These are phyloP conservation scores for Dicyrtoma fusca DNA, from an alignment of 2,888 invertebrate species.

Conservation along the genomic window DNA sequence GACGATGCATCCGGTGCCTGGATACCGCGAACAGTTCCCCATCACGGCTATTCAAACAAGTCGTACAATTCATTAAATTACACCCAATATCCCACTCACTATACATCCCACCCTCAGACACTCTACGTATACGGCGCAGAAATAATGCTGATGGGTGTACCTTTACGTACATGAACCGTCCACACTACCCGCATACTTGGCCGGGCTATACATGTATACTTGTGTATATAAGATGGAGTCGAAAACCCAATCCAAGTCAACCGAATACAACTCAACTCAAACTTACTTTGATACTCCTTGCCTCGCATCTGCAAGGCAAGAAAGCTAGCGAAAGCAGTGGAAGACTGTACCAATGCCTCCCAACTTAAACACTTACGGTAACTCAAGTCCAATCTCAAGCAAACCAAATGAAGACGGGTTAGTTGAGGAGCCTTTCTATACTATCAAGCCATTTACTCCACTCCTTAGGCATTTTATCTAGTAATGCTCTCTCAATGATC, in stretches of 20 bases:
- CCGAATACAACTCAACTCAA: neutral
- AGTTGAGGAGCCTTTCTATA: neutral
- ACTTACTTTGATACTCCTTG: neutral
- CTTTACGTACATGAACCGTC: neutral
- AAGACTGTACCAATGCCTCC: neutral
- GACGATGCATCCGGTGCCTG: slow-evolving; percentile 82
- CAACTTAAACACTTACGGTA: slow-evolving; percentile 18
- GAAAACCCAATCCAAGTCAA: no score
- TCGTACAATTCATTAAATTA: slow-evolving; percentile 32
- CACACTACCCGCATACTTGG: neutral
- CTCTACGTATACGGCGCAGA: neutral
- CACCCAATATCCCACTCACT: slow-evolving; percentile 1
- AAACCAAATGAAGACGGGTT: slow-evolving; percentile 4
- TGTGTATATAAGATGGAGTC: no score
- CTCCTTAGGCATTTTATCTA: neutral
- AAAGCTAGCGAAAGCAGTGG: no score
- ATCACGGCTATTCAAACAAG: slow-evolving; percentile 52
- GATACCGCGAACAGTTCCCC: slow-evolving; percentile 56
- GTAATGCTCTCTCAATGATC: neutral
- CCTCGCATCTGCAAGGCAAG: neutral
- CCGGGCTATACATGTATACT: neutral
- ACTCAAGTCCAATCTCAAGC: slow-evolving; percentile 9
- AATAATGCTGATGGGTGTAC: neutral
- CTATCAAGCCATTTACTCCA: neutral
- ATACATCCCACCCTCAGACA: no score